Percentiles rank a stretch among this genome's conserved stretches.
Evolutionary conservation across 2,113 vertebrate genomes (phyloP).

Genomic region (Podarcis cretensis): DNA sequence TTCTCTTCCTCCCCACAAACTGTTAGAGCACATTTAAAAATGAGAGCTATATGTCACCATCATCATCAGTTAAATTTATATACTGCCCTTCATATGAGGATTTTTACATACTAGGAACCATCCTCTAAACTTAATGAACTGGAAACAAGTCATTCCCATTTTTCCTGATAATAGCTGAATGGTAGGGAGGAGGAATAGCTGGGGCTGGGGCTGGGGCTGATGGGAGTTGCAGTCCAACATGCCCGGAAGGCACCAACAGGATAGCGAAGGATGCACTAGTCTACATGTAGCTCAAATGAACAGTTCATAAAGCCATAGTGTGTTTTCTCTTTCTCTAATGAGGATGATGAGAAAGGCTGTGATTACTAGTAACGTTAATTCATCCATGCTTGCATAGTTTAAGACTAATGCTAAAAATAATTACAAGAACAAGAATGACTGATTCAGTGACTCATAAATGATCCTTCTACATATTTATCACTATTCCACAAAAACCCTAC

Average conservation of each 20-base stretch:
- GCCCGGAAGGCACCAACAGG: no score
- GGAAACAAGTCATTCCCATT: not conserved
- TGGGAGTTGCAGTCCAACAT: no score
- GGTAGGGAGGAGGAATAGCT: not conserved
- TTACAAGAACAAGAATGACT: not conserved
- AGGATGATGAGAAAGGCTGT: not conserved
- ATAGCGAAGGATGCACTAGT: no score
- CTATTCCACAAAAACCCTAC: not conserved
- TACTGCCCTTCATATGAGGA: not conserved
- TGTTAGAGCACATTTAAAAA: constrained; percentile 2
- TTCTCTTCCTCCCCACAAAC: not conserved
- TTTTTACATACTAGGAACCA: not conserved
- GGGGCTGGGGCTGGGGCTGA: no score
- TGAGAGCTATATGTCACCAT: not conserved
- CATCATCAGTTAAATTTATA: no score
- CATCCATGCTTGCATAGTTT: not conserved
- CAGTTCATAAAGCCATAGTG: constrained; percentile 3
- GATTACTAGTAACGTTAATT: not conserved
- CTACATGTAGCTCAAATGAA: no score
- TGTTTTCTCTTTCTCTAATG: not conserved
- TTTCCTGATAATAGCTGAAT: not conserved
- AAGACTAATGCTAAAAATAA: not conserved
- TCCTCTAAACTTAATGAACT: constrained; percentile 4
- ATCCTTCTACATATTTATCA: not conserved
- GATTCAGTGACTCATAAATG: not conserved